Conservation (phyloP, 1,140 invertebrate genomes). For the Zaprionus lachaisei region DNA sequence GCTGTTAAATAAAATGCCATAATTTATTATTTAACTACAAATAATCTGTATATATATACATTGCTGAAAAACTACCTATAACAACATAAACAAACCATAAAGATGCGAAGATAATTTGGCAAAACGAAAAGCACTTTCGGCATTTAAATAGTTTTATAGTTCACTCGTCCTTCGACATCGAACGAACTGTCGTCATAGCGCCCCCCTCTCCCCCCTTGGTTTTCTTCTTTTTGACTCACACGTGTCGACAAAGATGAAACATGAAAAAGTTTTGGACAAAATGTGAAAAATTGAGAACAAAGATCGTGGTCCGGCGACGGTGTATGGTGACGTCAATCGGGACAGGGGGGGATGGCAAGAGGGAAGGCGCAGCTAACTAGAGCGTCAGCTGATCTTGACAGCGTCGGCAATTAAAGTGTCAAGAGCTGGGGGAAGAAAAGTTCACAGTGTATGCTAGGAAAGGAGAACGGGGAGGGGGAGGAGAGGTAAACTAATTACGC, state of each 20-base stretch:
- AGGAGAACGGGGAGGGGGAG: neutral
- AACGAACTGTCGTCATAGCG: conserved; percentile 34
- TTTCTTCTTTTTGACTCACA: conserved; percentile 26
- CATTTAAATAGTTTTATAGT: conserved; percentile 15
- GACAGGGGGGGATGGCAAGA: neutral
- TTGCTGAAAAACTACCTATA: neutral
- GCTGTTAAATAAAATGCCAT: neutral
- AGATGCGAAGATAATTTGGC: conserved; percentile 3
- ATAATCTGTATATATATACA: neutral
- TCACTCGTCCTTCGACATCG: conserved; percentile 19
- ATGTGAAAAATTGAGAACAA: conserved; percentile 45
- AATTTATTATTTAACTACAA: conserved; percentile 13
- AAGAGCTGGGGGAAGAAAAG: conserved; percentile 30
- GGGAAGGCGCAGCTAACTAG: conserved; percentile 22
- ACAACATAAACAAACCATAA: conserved; percentile 27
- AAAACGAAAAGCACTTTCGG: conserved; percentile 12
- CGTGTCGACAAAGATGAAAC: conserved; percentile 22
- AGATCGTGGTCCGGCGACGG: conserved; percentile 36
- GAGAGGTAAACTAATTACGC: conserved; percentile 42
- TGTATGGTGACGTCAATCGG: conserved; percentile 59
- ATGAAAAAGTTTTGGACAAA: conserved; percentile 17
- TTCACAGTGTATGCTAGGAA: conserved; percentile 3
- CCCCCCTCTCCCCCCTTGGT: no score
- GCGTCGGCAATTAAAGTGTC: conserved; percentile 70
- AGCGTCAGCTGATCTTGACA: conserved; percentile 69